phyloP scores from a whole-genome alignment of 2,888 invertebrate species.

The Odontocerum albicorne region DNA sequence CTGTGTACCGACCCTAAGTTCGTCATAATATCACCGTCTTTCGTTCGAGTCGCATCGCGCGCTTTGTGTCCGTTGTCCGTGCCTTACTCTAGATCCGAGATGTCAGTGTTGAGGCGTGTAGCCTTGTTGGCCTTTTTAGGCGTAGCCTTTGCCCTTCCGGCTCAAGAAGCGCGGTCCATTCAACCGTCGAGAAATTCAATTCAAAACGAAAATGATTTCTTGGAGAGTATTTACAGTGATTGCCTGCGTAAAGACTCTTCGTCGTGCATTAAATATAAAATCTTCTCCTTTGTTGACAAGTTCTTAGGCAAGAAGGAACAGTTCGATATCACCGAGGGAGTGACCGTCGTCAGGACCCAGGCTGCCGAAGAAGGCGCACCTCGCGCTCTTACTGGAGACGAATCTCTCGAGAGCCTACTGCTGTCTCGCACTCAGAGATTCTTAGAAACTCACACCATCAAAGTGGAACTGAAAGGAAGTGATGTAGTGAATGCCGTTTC shows the following conservation, averaged over 20 bases:
- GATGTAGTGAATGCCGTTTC: conserved; percentile 81
- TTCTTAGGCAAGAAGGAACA: conserved; percentile 79
- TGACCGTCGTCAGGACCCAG: conserved; percentile 77
- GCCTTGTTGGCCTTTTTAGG: conserved; percentile 45
- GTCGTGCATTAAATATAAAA: conserved; percentile 83
- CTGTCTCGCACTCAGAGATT: conserved; percentile 72
- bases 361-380: conserved; percentile 78
- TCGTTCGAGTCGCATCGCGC: conserved; percentile 23
- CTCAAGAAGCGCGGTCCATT: conserved; percentile 64
- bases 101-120: conserved; percentile 31
- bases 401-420: conserved; percentile 65
- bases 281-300: conserved; percentile 85
- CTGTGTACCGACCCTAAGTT: conserved; percentile 14
- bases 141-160: conserved; percentile 66
- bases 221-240: conserved; percentile 75
- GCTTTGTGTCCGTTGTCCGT: conserved; percentile 9
- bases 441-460: conserved; percentile 77
- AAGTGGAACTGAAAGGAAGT: conserved; percentile 81
- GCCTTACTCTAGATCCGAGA: conserved; percentile 10
- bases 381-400: conserved; percentile 66
- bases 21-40: conserved; percentile 22
- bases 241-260: conserved; percentile 82
- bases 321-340: conserved; percentile 78
- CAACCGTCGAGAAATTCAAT: conserved; percentile 58
- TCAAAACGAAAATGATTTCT: conserved; percentile 75